These are phyloP conservation scores for Thera obeliscata DNA, from an alignment of 2,888 invertebrate species.

Conservation along the genomic window DNA sequence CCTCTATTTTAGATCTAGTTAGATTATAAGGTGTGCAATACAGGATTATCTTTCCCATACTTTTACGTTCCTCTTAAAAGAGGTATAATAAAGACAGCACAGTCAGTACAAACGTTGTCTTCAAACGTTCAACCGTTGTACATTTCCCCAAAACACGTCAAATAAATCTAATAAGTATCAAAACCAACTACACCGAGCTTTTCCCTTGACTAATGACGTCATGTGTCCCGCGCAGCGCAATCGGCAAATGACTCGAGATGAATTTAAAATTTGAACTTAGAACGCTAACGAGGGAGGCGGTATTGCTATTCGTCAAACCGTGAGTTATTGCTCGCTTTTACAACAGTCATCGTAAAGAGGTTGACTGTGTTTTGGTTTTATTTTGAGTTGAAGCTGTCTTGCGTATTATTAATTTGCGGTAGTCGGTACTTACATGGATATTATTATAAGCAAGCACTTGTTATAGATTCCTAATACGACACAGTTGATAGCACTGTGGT, in stretches of 20 bases:
- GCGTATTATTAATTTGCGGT: neutral
- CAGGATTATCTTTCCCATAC: too few species aligned
- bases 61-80: too few species aligned
- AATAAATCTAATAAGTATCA: conserved; percentile 49
- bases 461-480: too few species aligned
- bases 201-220: conserved; percentile 79
- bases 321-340: conserved; percentile 66
- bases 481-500: too few species aligned
- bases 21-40: too few species aligned
- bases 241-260: conserved; percentile 83
- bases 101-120: too few species aligned
- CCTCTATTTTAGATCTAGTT: too few species aligned
- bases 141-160: neutral
- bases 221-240: conserved; percentile 79
- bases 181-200: conserved; percentile 38
- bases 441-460: too few species aligned
- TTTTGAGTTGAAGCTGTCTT: neutral
- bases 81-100: too few species aligned
- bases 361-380: conserved; percentile 21
- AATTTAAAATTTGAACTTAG: conserved; percentile 81
- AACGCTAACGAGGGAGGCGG: conserved; percentile 79
- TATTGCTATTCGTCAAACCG: conserved; percentile 60
- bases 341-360: conserved; percentile 41
- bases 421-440: too few species aligned
- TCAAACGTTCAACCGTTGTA: too few species aligned